Conservation (phyloP, 2,113 vertebrate species). For the Brevimyrus niger region DNA sequence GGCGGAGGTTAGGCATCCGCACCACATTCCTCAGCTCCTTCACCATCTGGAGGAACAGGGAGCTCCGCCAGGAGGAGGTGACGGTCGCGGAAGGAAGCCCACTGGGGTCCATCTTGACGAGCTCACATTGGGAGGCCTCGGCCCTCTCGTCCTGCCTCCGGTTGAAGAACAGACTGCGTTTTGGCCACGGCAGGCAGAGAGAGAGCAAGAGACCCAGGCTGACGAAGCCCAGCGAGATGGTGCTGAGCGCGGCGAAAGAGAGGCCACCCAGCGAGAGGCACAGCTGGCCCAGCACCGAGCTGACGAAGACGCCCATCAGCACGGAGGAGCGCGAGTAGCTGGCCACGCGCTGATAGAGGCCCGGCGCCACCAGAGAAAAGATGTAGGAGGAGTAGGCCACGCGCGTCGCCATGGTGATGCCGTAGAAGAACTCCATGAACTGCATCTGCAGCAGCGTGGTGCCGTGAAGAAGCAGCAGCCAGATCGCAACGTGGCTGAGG, state of each 20-base stretch:
- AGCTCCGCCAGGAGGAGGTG: conserved; percentile 26
- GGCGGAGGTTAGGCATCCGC: conserved; percentile 65
- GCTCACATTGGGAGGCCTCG: not conserved
- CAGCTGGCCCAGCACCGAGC: conserved; percentile 85
- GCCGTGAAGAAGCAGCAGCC: conserved; percentile 76
- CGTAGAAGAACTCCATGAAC: conserved; percentile 90
- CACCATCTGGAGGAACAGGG: conserved; percentile 64
- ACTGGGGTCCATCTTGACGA: conserved; percentile 22
- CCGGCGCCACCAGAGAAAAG: conserved; percentile 77
- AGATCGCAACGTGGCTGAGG: conserved; percentile 77
- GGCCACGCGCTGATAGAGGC: conserved; percentile 79
- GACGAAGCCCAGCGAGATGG: conserved; percentile 74
- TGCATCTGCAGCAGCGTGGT: conserved; percentile 72
- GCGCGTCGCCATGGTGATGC: conserved; percentile 84
- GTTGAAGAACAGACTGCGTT: conserved; percentile 87
- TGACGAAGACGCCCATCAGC: conserved; percentile 84
- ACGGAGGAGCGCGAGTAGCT: conserved; percentile 77
- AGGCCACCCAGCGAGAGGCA: conserved; percentile 54
- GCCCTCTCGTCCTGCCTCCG: not conserved
- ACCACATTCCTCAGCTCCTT: conserved; percentile 53
- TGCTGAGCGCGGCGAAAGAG: conserved; percentile 58
- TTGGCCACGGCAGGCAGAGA: conserved; percentile 74
- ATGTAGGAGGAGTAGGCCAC: conserved; percentile 96
- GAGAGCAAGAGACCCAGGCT: conserved; percentile 68
- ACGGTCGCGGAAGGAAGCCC: not conserved